Evolutionary conservation across 2,797 vertebrate species (phyloP), one percentile per base, ranked within the genome.

Genomic region (Xenentodon cancila): DNA sequence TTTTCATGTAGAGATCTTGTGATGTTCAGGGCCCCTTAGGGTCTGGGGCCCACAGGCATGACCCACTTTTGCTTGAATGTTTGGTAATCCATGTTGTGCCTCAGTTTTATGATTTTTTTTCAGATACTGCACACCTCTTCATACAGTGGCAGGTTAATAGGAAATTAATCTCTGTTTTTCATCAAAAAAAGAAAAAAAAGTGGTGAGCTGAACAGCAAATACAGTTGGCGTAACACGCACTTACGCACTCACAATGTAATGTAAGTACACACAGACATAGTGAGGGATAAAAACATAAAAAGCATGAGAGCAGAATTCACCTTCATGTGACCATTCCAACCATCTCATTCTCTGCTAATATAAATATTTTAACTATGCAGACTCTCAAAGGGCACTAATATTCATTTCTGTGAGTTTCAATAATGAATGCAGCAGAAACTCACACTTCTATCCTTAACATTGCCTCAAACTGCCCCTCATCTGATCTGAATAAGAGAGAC

Each of bases 371-470:
- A 91, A 62, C 54, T 4, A 21, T 0, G 17, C 66, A 63, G 61
- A 66, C 75, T 79, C 71, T 71, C 75, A 72, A 59, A 74, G 66
- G 73, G 78, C 84, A 71, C 70, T 81, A 84, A 90, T 87, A 76
- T 82, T 68, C 79, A 71, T 67, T 73, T 77, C 82, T 81, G 65
- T 57, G 59, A 64, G 77, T 74, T 40, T 86, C 74, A 88, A 89
- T 88, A 86, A 87, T 84, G 65, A 81, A 90, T 88, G 84, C 75
- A 82, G 79, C 79, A 73, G 83, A 87, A 89, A 84, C 72, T 77
- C 80, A 81, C 71, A 64, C 64, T 27, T 62, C 78, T 74, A 44
- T 66, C 76, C 73, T 75, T 68, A 65, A 61, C 32, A 37, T 65
- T 40, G 62, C 77, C 78, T 75, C 57, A 70, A 79, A 76, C 80